Conservation (phyloP, 2,888 invertebrate genomes). For the Panzeria rudis region DNA sequence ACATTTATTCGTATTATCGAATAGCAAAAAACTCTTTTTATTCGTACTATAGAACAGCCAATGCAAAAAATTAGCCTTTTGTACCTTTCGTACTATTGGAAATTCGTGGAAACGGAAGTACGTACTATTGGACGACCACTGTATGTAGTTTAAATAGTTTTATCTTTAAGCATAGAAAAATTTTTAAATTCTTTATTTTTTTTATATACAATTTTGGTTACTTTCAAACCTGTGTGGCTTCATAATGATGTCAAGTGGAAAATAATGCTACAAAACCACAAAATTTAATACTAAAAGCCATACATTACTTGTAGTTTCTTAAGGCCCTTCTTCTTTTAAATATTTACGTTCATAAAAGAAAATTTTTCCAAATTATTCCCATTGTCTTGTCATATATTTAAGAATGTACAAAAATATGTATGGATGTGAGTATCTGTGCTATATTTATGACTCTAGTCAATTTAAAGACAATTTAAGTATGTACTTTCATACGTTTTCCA, state of each 20-base stretch:
- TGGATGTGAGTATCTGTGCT: background rate
- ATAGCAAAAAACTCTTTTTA: no score
- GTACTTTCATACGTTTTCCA: slow-evolving; percentile 9
- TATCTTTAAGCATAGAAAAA: slow-evolving; percentile 26
- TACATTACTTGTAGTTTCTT: slow-evolving; percentile 68
- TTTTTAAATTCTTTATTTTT: background rate
- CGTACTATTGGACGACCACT: no score
- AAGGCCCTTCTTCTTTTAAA: slow-evolving; percentile 50
- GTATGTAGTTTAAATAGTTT: slow-evolving; percentile 4
- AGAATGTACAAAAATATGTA: background rate
- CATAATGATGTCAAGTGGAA: slow-evolving; percentile 78
- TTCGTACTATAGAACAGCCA: no score
- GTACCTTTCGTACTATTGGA: no score
- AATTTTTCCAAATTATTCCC: background rate
- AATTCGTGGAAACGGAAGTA: no score
- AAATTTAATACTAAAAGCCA: slow-evolving; percentile 72
- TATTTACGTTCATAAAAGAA: slow-evolving; percentile 22
- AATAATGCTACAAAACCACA: slow-evolving; percentile 73
- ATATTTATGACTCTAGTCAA: slow-evolving; percentile 46
- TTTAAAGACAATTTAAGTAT: slow-evolving; percentile 59
- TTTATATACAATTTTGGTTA: slow-evolving; percentile 10
- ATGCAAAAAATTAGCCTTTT: no score
- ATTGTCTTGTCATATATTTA: slow-evolving; percentile 3
- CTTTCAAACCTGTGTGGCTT: slow-evolving; percentile 74
- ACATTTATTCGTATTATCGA: no score